phyloP scores from a whole-genome alignment of 1,140 invertebrate genomes.

The Copidosoma floridanum region DNA sequence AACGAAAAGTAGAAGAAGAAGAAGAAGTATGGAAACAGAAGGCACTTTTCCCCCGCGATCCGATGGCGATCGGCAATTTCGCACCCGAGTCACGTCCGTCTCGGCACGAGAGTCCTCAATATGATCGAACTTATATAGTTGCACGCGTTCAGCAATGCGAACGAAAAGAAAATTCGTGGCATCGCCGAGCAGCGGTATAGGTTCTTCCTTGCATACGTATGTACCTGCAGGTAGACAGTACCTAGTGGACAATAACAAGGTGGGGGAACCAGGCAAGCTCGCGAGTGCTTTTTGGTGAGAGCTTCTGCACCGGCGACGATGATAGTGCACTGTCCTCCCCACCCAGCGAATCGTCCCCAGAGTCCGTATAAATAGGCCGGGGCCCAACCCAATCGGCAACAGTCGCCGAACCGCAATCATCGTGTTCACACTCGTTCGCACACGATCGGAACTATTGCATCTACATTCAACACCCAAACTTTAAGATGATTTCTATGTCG shows the following conservation, averaged over 20 bases:
- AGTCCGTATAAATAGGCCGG: constrained; percentile 54
- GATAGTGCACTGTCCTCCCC: no score
- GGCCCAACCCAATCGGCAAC: constrained; percentile 45
- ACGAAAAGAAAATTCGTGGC: constrained; percentile 56
- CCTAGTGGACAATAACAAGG: no score
- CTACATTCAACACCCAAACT: background rate
- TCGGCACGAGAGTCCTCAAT: constrained; percentile 48
- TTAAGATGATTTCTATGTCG: constrained; percentile 29
- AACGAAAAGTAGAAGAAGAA: background rate
- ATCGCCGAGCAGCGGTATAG: constrained; percentile 12
- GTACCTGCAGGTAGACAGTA: background rate
- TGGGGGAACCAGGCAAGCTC: no score
- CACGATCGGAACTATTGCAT: no score
- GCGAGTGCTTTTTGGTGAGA: no score
- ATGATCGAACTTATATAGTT: constrained; percentile 53
- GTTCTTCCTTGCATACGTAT: no score
- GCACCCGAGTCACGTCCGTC: constrained; percentile 43
- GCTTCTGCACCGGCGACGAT: no score
- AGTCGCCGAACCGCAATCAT: constrained; percentile 46
- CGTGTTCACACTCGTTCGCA: background rate
- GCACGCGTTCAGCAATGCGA: constrained; percentile 41
- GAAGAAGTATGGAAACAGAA: background rate
- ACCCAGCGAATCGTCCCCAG: no score
- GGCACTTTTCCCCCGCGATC: background rate
- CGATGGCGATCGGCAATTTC: constrained; percentile 11